Conservation (phyloP, 2,797 vertebrate species). For the Synanceia verrucosa region DNA sequence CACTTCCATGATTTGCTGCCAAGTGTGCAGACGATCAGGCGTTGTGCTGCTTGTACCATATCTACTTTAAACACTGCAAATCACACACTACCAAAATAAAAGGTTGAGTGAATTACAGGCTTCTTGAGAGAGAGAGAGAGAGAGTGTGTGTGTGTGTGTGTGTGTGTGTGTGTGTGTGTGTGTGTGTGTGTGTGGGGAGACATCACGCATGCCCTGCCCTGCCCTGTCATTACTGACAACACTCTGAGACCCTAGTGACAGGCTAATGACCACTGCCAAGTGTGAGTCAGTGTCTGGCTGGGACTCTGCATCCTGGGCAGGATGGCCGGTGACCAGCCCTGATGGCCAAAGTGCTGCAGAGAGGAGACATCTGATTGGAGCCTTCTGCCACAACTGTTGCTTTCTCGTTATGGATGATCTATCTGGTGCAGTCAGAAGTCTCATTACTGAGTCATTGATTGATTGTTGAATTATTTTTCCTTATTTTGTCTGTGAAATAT, state of each 20-base stretch:
- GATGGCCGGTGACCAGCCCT: conserved; percentile 15
- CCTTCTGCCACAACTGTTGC: conserved; percentile 5
- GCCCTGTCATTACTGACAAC: conserved; percentile 65
- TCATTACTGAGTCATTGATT: neutral
- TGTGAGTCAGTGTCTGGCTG: conserved; percentile 56
- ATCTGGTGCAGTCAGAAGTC: neutral
- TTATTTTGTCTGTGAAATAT: neutral
- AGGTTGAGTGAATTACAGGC: conserved; percentile 63
- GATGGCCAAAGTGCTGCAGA: conserved; percentile 13
- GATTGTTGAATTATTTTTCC: neutral
- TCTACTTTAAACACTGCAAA: conserved; percentile 35
- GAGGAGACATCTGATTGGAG: conserved; percentile 24
- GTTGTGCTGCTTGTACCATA: conserved; percentile 22
- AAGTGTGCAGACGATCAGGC: conserved; percentile 12
- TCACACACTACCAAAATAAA: conserved; percentile 51
- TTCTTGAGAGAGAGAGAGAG: conserved; percentile 33
- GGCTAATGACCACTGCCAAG: conserved; percentile 59
- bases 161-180: conserved; percentile 9
- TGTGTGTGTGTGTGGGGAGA: conserved; percentile 18
- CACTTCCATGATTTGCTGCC: conserved; percentile 1
- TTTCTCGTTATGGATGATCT: neutral
- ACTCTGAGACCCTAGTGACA: conserved; percentile 58
- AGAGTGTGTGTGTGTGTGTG: conserved; percentile 11
- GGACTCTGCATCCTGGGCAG: conserved; percentile 36
- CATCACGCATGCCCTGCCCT: conserved; percentile 14